A percentile compares a stretch with the other conserved stretches of the same genome.
These are phyloP conservation scores for Sphenodon punctatus DNA, from an alignment of 2,797 vertebrate species.

Conservation along the genomic window DNA sequence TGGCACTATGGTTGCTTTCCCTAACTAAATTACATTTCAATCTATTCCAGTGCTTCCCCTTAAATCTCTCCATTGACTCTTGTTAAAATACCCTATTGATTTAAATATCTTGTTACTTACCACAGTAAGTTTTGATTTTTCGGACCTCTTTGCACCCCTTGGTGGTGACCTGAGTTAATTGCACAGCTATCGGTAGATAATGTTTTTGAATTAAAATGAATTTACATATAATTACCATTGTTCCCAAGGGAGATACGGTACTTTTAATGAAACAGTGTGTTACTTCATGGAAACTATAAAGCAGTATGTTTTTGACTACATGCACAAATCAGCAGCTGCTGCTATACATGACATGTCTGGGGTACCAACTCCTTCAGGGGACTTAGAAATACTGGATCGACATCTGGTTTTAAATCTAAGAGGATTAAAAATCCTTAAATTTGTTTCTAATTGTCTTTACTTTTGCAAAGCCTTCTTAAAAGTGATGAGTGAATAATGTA, in stretches of 20 bases:
- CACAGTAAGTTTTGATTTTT: conserved; percentile 29
- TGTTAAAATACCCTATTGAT: conserved; percentile 43
- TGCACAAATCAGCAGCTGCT: conserved; percentile 24
- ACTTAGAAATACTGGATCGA: conserved; percentile 39
- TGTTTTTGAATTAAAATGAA: conserved; percentile 58
- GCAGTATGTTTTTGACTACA: not conserved
- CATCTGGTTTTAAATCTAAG: conserved; percentile 50
- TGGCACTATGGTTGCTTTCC: not conserved
- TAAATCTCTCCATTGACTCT: conserved; percentile 15
- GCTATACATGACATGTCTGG: not conserved
- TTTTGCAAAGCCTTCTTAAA: conserved; percentile 35
- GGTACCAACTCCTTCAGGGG: conserved; percentile 3
- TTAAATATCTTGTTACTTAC: conserved; percentile 35
- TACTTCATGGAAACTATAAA: conserved; percentile 50
- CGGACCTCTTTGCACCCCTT: conserved; percentile 46
- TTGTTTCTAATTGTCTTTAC: conserved; percentile 42
- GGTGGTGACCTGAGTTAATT: conserved; percentile 63
- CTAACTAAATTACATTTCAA: conserved; percentile 12
- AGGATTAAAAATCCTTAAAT: conserved; percentile 42
- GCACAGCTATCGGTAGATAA: conserved; percentile 54
- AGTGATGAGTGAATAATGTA: accelerated
- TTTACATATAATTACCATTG: conserved; percentile 58
- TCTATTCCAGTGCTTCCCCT: not conserved
- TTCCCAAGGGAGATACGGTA: conserved; percentile 22
- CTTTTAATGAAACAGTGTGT: conserved; percentile 44